Base-by-base conservation (phyloP, 2,113 vertebrate genomes). In the Corythoichthys haematopterus region DNA sequence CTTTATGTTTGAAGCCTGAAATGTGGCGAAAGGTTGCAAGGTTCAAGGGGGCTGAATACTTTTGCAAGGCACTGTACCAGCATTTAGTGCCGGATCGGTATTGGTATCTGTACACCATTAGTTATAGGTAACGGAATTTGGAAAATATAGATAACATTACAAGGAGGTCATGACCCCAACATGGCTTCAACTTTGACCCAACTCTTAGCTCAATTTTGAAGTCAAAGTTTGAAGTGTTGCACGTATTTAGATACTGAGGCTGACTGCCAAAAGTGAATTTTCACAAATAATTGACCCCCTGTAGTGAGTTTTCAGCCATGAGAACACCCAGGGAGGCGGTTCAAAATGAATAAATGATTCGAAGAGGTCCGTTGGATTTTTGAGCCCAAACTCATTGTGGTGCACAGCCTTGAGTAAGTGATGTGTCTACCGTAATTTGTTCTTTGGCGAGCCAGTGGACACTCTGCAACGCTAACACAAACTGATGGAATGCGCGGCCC, bases 71-170 rank as follows among this genome's bases (percentile, higher is more conserved):
- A n/a, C n/a, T n/a, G n/a, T n/a, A n/a, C n/a, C n/a, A n/a, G n/a
- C n/a, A n/a, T n/a, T n/a, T n/a, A n/a, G n/a, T n/a, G n/a, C n/a
- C n/a, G n/a, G n/a, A n/a, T n/a, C n/a, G 20, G 20, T 28, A 28
- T 28, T 28, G 20, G 20, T 28, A 28, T 28, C 20, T 28, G 20
- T 28, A 1, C 20, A 28, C 20, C 20, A 28, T 28, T 28, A 28
- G 20, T 1, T 28, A 28, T 28, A 8, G 64, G 45, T 60, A 16
- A 62, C 16, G 63, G 69, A 46, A 76, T 37, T 69, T 63, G 47
- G 36, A 53, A 51, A 4, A 56, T 37, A 3, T 43, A 16, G 43
- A 68, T 75, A 67, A 64, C 55, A 60, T 61, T 40, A 61, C 37
- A 43, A 12, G 16, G 10, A 33, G 33, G 33, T 36, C 12, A 15